Evolutionary conservation across 1,140 invertebrate genomes (phyloP).

Genomic region (Microplitis mediator): DNA sequence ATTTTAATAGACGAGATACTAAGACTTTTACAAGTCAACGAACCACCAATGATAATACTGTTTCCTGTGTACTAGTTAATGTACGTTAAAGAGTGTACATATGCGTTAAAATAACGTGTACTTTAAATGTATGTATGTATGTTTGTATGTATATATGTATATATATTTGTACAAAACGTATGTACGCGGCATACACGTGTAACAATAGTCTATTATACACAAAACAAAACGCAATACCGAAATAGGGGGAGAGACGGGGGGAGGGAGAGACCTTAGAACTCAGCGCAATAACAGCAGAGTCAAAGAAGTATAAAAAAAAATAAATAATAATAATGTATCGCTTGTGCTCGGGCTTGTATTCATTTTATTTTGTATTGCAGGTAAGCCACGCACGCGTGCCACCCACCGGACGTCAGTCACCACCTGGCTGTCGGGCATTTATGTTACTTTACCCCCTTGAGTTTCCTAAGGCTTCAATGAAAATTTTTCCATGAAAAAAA

Average conservation of each 20-base stretch:
- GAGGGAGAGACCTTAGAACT: no score
- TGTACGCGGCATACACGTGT: no score
- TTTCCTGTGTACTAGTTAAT: slow-evolving; percentile 10
- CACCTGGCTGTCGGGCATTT: slow-evolving; percentile 29
- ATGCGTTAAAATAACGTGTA: not conserved
- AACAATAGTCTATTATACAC: no score
- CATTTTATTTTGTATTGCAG: not conserved
- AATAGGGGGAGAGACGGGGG: not conserved
- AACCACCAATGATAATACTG: slow-evolving; percentile 8
- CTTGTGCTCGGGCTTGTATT: slow-evolving; percentile 10
- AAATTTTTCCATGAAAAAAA: slow-evolving; percentile 20
- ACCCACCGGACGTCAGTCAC: slow-evolving; percentile 26
- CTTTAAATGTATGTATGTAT: not conserved
- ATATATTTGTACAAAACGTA: no score
- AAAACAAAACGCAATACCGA: not conserved
- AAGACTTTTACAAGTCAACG: not conserved
- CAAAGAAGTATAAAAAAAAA: slow-evolving; percentile 28
- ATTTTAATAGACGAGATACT: not conserved
- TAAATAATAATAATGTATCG: slow-evolving; percentile 37
- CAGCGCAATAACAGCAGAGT: not conserved
- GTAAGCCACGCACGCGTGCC: slow-evolving; percentile 31
- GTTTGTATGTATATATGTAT: not conserved
- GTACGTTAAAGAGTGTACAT: not conserved
- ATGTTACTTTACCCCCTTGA: not conserved
- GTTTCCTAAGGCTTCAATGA: slow-evolving; percentile 25